Base-by-base conservation (phyloP, 92 coral and sea anemone genomes). In the Porites rus region DNA sequence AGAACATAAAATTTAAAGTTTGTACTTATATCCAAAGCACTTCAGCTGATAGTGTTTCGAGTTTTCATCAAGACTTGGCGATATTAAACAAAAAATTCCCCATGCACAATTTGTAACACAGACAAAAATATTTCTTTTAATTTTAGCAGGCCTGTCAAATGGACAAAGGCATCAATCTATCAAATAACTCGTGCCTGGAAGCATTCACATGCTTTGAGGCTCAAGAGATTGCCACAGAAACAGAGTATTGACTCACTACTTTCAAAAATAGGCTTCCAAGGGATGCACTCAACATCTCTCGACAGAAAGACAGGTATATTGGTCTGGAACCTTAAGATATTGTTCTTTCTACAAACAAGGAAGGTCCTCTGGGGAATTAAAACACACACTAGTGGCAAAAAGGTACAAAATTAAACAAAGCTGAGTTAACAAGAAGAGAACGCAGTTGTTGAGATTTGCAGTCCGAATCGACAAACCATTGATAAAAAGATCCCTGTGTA, bases 211-310 rank as follows among this genome's bases (percentile, higher is more conserved):
- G 74, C 67, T 75, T 77, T 12, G 56, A 50, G 14, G 82, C 68
- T 46, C 63, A 10, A 66, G 53, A 4, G 63, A 91, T 91, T 91
- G 74, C 94, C 94, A 91, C 94, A 91, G 94, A 91, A 88, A 91
- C 94, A 53, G 8, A 64, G 74, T 21, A 62, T 18, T 16, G 74
- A 8, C 13, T 19, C 59, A 77, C 18, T 60, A 60, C 68, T 77
- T 60, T 77, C 61, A 50, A 77, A 73, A 46, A 62, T 72, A 63
- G 70, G 6, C 20, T 79, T 58, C 54, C 52, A 59, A 60, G 65
- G 69, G 43, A 51, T 61, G 58, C 83, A 75, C 88, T 77, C 81
- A 14, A 51, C 82, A 53, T 14, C 88, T 76, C 82, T 75, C 72
- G 25, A 68, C 43, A 52, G 63, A 71, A 84, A 76, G 88, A 84